Evolutionary conservation across 2,888 invertebrate species (phyloP), one percentile per base, ranked within the genome.

Genomic region (Notocelia uddmanniana): DNA sequence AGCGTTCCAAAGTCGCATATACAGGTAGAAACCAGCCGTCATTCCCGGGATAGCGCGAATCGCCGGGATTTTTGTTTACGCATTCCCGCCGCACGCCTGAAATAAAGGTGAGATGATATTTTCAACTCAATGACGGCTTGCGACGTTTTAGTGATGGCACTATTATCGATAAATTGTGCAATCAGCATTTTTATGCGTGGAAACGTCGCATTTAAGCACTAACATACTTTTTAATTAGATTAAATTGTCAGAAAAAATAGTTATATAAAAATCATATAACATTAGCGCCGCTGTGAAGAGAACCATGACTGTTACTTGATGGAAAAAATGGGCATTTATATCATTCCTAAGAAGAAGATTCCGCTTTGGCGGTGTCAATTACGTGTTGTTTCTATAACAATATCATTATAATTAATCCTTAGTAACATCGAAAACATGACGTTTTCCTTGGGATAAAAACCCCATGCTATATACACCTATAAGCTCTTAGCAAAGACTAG

Each of bases 21-120:
- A n/a, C n/a, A n/a, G n/a, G n/a, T n/a, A 54, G 73, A 75, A 70
- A 76, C 77, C 76, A 74, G 69, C 74, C 75, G 75, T 78, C 76
- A 83, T 82, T 82, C 81, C 76, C 52, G 75, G 79, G 76, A 80
- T 83, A 78, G 81, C 73, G 68, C 76, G 76, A 75, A 81, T 85
- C 77, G 77, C 81, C 63, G 69, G 81, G 78, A 85, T 86, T 85
- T 87, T 89, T 86, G 87, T 89, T 88, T 88, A 85, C 85, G 80
- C 83, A 84, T 85, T 83, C 83, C 78, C 73, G 71, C 75, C 79
- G 79, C 75, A 76, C 79, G 80, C 75, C 77, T 75, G 78, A 79
- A 84, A 83, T 85, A 80, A 85, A 87, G 84, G 84, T 84, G 81
- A 75, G 77, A 81, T 82, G 81, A 83, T 82, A 82, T 76, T 76